Conservation (phyloP, 2,888 invertebrate genomes). For the Euzophera pinguis region DNA sequence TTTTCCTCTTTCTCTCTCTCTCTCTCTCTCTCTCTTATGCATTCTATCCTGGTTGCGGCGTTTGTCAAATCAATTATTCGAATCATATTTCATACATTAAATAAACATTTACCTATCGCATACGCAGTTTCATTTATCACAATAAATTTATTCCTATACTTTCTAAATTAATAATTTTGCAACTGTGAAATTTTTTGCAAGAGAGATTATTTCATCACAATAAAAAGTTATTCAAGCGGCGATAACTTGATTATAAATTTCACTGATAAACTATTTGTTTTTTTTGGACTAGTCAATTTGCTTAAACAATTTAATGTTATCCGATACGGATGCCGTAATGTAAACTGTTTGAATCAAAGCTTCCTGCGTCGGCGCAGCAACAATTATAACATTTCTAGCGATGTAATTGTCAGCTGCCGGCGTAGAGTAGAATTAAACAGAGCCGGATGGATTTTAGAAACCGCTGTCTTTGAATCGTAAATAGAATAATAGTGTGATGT, state of each 20-base stretch:
- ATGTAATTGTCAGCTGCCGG: constrained; percentile 44
- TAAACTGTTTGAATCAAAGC: constrained; percentile 39
- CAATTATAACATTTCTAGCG: constrained; percentile 52
- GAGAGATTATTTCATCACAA: not conserved
- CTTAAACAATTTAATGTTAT: constrained; percentile 3
- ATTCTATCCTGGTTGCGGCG: too few species aligned
- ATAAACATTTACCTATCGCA: too few species aligned
- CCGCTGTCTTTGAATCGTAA: too few species aligned
- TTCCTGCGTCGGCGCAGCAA: constrained; percentile 38
- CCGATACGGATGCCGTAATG: constrained; percentile 18
- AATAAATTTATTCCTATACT: too few species aligned
- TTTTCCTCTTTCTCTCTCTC: too few species aligned
- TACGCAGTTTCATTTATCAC: too few species aligned
- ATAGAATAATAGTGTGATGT: too few species aligned
- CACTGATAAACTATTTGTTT: not conserved
- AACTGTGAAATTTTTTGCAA: too few species aligned
- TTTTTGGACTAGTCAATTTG: not conserved
- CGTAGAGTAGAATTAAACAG: constrained; percentile 26
- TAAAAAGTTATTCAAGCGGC: not conserved
- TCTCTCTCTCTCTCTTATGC: too few species aligned
- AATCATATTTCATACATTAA: too few species aligned
- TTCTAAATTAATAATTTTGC: too few species aligned
- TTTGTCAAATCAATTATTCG: too few species aligned
- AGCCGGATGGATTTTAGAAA: not conserved
- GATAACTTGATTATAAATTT: constrained; percentile 14